Percentiles rank a stretch among this genome's conserved stretches.
phyloP scores from a whole-genome alignment of 2,888 invertebrate genomes.

The Metallyticus violacea region DNA sequence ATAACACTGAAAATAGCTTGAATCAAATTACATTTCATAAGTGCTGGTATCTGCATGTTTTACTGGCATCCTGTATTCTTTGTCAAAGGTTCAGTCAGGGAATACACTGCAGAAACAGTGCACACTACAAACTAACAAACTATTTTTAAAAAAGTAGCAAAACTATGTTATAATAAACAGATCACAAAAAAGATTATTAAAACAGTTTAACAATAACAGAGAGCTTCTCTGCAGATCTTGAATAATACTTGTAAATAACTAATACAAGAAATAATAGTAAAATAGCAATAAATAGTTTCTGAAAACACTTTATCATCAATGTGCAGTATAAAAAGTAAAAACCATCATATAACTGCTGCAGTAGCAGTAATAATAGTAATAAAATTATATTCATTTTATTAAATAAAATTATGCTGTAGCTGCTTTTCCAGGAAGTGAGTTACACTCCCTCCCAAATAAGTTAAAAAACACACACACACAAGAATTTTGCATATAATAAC shows the following conservation, averaged over 20 bases:
- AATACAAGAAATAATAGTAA: background rate
- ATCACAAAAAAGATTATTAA: slow-evolving; percentile 5
- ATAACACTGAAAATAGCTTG: background rate
- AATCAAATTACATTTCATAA: background rate
- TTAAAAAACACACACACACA: background rate
- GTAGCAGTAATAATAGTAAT: background rate
- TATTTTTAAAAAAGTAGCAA: background rate
- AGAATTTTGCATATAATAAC: background rate
- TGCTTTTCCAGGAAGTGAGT: background rate
- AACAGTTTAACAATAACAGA: slow-evolving; percentile 1
- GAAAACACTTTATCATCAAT: background rate
- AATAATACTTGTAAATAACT: slow-evolving; percentile 10
- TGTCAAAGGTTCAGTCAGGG: background rate
- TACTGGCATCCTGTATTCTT: background rate
- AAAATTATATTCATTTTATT: background rate
- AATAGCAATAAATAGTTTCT: background rate
- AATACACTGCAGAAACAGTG: background rate
- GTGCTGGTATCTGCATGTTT: background rate
- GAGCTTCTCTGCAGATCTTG: background rate
- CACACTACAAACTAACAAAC: background rate
- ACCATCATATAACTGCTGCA: background rate
- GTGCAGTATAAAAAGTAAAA: background rate
- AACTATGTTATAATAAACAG: slow-evolving; percentile 11
- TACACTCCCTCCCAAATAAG: background rate
- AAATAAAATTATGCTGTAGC: background rate